Evolutionary conservation across 2,888 invertebrate species (phyloP).

Genomic region (Scotopteryx bipunctaria): DNA sequence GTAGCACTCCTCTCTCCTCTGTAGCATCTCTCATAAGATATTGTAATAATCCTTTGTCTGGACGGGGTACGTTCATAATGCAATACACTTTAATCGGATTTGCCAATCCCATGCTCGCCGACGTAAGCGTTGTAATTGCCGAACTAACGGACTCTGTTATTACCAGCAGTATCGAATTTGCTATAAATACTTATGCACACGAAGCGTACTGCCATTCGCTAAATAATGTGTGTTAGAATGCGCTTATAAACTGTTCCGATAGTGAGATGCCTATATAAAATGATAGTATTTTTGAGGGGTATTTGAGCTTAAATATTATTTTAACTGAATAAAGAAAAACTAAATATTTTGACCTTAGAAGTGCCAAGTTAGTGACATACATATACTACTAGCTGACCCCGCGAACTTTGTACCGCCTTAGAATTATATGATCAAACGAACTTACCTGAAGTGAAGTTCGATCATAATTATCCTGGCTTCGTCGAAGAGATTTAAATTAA

Average conservation of each 20-base stretch:
- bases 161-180: slow-evolving; percentile 35
- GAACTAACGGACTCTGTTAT: slow-evolving; percentile 37
- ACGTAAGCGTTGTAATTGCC: slow-evolving; percentile 35
- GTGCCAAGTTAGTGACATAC: too few relatives aligned
- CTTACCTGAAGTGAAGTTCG: too few relatives aligned
- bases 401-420: too few relatives aligned
- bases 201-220: slow-evolving; percentile 25
- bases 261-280: slow-evolving; percentile 8
- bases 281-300: too few relatives aligned
- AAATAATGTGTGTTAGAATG: slow-evolving; percentile 32
- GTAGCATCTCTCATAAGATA: slow-evolving; percentile 36
- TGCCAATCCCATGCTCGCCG: slow-evolving; percentile 27
- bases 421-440: too few relatives aligned
- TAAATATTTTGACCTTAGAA: too few relatives aligned
- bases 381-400: too few relatives aligned
- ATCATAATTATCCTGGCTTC: too few relatives aligned
- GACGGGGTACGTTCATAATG: slow-evolving; percentile 38
- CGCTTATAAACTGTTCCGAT: slow-evolving; percentile 11
- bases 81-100: slow-evolving; percentile 52
- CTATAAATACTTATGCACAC: slow-evolving; percentile 31
- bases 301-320: too few relatives aligned
- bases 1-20: too few relatives aligned
- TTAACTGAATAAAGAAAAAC: too few relatives aligned
- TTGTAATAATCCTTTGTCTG: slow-evolving; percentile 55
- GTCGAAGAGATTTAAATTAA: too few relatives aligned